Conservation (phyloP, 2,888 invertebrate genomes). For the Poecilus cupreus region DNA sequence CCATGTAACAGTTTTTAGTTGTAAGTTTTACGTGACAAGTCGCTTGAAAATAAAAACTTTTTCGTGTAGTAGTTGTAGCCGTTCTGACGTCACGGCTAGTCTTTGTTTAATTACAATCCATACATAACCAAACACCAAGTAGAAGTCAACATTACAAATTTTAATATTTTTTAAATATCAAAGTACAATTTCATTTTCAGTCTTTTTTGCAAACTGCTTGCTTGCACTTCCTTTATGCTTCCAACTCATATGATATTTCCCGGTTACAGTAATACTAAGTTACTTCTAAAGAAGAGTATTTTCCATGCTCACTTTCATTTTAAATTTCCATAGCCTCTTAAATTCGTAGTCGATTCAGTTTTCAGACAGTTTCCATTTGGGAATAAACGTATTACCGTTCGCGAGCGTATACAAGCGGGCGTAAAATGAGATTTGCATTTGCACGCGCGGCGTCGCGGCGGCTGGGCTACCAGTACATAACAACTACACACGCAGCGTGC, state of each 20-base stretch:
- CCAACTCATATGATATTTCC: neutral
- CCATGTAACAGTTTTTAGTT: too few species aligned
- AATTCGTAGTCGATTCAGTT: conserved; percentile 50
- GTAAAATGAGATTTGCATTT: conserved; percentile 56
- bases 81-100: too few species aligned
- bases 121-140: too few species aligned
- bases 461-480: conserved; percentile 16
- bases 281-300: conserved; percentile 17
- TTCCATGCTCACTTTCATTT: conserved; percentile 51
- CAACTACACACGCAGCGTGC: conserved; percentile 4
- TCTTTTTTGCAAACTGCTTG: too few species aligned
- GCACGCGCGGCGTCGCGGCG: neutral
- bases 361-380: conserved; percentile 55
- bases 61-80: too few species aligned
- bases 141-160: too few species aligned
- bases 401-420: conserved; percentile 46
- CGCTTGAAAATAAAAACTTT: too few species aligned
- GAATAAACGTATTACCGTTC: conserved; percentile 53
- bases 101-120: too few species aligned
- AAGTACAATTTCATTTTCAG: too few species aligned
- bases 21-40: too few species aligned
- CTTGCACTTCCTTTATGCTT: neutral
- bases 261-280: neutral
- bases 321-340: conserved; percentile 54
- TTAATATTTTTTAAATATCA: too few species aligned